Base-by-base conservation (phyloP, 2,797 vertebrate genomes). In the Avahi laniger region DNA sequence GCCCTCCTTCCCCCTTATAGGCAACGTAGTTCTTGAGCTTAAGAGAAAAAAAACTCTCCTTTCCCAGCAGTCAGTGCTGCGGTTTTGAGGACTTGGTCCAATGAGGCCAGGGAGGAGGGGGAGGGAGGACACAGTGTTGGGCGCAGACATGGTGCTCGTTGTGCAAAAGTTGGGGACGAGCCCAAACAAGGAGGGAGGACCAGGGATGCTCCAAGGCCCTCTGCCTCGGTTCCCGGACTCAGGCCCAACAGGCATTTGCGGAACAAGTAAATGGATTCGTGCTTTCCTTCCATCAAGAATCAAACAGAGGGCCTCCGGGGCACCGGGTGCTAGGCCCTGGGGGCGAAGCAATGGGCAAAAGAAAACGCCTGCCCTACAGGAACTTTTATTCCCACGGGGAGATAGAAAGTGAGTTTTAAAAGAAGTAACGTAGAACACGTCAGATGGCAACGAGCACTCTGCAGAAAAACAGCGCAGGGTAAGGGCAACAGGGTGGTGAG, bases 31-130 rank as follows among this genome's bases (percentile, higher is more conserved):
- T 38, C n/a, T 10, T 63, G 20, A 79, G 7, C 35, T 78, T 59
- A 41, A 78, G 28, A 63, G 7, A 17, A 26, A 50, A 50, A 15
- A 2, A 35, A 24, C 18, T 7, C 33, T 20, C 48, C 7, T 41
- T 28, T 6, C 26, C 69, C 70, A 30, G 48, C 1, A 22, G 24
- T 70, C 48, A 35, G 46, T 14, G 28, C 63, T 20, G 11, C 9
- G 26, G 24, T 54, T 80, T n/a, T 43, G 43, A 61, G 41, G n/a
- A 59, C 17, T 0, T 12, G 5, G 8, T 33, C 41, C 14, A 7
- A 5, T 2, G 20, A 69, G 50, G 8, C 12, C 22, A 5, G n/a
- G 18, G 11, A 17, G 0, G 0, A 9, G 17, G 50, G 33, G 22
- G 43, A 57, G 3, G 35, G 18, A 57, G 22, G 41, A 35, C 28